phyloP scores from a whole-genome alignment of 35 echinoderm and acorn worm species.

The Lytechinus pictus region DNA sequence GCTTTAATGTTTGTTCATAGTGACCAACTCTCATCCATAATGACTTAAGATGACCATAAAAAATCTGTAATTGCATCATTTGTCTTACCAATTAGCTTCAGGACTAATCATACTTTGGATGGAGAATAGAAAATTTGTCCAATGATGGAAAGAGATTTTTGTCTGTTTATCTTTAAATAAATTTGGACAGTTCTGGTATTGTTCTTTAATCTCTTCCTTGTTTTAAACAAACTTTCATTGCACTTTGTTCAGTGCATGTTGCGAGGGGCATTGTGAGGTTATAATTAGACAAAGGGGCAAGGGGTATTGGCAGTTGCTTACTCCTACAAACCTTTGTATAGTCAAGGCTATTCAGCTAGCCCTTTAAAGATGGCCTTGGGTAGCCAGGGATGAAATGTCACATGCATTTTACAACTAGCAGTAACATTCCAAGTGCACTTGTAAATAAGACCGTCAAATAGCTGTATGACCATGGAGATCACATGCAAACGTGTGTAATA shows the following conservation, averaged over 20 bases:
- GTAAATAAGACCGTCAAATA: constrained; percentile 4
- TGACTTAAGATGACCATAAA: not conserved
- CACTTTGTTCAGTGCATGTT: no score
- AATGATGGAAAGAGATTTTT: not conserved
- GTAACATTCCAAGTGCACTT: not conserved
- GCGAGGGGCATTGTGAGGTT: no score
- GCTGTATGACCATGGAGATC: not conserved
- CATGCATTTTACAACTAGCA: not conserved
- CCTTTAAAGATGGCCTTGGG: not conserved
- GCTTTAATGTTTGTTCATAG: not conserved
- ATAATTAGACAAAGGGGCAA: no score
- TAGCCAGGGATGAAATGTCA: not conserved
- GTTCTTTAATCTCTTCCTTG: no score
- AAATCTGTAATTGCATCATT: not conserved
- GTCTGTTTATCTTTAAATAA: no score
- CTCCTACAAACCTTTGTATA: no score
- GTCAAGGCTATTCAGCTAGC: not conserved
- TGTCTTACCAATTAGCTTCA: not conserved
- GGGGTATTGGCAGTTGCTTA: no score
- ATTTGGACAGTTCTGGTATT: no score
- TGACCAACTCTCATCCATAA: not conserved
- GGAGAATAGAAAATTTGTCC: not conserved
- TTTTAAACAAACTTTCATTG: no score
- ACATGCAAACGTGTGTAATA: not conserved
- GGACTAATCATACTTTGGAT: not conserved